phyloP scores from a whole-genome alignment of 2,888 invertebrate genomes.

The Catocala nupta region DNA sequence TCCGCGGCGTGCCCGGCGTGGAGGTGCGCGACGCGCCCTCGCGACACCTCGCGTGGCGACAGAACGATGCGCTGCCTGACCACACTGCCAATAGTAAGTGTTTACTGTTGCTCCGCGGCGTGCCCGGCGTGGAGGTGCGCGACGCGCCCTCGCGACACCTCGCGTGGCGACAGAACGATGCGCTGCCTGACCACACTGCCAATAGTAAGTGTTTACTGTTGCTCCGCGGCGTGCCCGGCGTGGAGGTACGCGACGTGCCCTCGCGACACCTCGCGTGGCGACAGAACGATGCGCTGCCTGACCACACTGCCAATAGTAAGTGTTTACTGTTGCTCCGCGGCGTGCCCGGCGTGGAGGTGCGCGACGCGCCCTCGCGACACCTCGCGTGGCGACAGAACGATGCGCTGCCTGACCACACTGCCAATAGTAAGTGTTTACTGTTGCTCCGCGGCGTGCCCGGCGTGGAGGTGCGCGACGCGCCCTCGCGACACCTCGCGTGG shows the following conservation, averaged over 20 bases:
- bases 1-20: slow-evolving; percentile 94
- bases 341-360: slow-evolving; percentile 89
- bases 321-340: slow-evolving; percentile 92
- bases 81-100: slow-evolving; percentile 63
- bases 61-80: slow-evolving; percentile 49
- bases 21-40: slow-evolving; percentile 78
- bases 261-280: slow-evolving; percentile 73
- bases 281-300: slow-evolving; percentile 52
- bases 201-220: slow-evolving; percentile 87
- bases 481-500: slow-evolving; percentile 74
- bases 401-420: slow-evolving; percentile 50
- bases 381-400: slow-evolving; percentile 61
- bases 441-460: slow-evolving; percentile 94
- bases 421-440: slow-evolving; percentile 83
- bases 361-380: slow-evolving; percentile 78
- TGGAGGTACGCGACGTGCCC: slow-evolving; percentile 83
- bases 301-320: slow-evolving; percentile 62
- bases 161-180: slow-evolving; percentile 54
- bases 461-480: slow-evolving; percentile 84
- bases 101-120: slow-evolving; percentile 93
- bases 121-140: slow-evolving; percentile 89
- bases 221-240: slow-evolving; percentile 93
- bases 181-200: slow-evolving; percentile 51
- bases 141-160: slow-evolving; percentile 79
- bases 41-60: slow-evolving; percentile 70